Evolutionary conservation across 2,888 invertebrate species (phyloP).

Genomic region (Phragmatobia fuliginosa): DNA sequence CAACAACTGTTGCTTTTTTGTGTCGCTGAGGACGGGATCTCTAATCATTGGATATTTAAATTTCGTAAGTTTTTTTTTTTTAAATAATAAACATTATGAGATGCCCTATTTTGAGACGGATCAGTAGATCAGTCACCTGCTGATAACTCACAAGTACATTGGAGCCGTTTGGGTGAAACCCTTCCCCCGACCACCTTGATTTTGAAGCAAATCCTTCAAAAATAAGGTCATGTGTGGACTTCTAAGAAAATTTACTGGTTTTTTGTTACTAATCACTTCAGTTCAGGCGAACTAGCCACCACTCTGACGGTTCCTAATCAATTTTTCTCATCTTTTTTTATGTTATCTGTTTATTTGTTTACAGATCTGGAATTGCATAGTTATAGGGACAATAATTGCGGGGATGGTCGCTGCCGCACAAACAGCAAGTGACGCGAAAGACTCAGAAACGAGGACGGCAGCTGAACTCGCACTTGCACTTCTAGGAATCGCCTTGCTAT

Average conservation of each 20-base stretch:
- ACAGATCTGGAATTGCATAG: slow-evolving; percentile 7
- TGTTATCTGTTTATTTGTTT: background rate
- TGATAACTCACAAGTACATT: background rate
- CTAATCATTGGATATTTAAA: slow-evolving; percentile 14
- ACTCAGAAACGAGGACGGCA: background rate
- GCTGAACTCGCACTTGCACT: background rate
- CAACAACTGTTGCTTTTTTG: slow-evolving; percentile 12
- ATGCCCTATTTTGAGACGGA: background rate
- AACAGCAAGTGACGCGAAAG: background rate
- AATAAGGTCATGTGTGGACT: too few relatives aligned
- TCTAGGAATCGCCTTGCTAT: background rate
- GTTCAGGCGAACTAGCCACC: too few relatives aligned
- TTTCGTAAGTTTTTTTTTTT: slow-evolving; percentile 3
- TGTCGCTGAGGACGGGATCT: slow-evolving; percentile 5
- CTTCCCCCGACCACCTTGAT: too few relatives aligned
- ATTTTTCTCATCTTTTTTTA: background rate
- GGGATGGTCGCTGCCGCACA: background rate
- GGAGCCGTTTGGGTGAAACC: too few relatives aligned
- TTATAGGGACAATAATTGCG: slow-evolving; percentile 2
- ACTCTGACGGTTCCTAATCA: too few relatives aligned
- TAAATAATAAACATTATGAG: background rate
- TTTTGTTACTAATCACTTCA: too few relatives aligned
- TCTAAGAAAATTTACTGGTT: too few relatives aligned
- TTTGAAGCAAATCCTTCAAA: too few relatives aligned
- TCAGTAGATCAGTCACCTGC: background rate